These are phyloP conservation scores for Synergus itoensis DNA, from an alignment of 2,888 invertebrate species.

Conservation along the genomic window DNA sequence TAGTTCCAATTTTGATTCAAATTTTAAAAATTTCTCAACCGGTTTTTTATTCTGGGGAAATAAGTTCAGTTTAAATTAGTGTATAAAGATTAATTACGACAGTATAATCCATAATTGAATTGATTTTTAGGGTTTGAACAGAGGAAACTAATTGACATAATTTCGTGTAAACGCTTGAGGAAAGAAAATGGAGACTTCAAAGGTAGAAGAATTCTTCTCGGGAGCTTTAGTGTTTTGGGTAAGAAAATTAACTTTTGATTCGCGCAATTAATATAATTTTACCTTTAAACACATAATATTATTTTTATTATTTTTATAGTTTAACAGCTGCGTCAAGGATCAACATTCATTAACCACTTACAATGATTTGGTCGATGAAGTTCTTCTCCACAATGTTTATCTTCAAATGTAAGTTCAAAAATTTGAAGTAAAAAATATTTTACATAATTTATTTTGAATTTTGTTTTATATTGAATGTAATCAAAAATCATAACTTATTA, in stretches of 20 bases:
- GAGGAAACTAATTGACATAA: neutral
- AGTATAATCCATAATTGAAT: neutral
- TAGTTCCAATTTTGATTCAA: too few relatives aligned
- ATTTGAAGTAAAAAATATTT: neutral
- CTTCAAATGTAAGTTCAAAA: conserved; percentile 86
- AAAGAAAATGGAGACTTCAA: conserved; percentile 79
- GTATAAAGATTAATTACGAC: neutral
- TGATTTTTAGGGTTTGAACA: neutral
- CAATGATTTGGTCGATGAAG: conserved; percentile 90
- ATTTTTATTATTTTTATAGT: conserved; percentile 78
- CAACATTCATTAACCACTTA: conserved; percentile 87
- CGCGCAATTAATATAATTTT: neutral
- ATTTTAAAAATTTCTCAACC: too few relatives aligned
- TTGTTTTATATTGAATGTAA: neutral
- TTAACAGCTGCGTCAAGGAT: conserved; percentile 91
- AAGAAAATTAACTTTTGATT: conserved; percentile 75
- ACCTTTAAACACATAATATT: conserved; percentile 21
- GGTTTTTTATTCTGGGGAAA: too few relatives aligned
- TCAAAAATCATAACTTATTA: neutral
- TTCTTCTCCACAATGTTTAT: conserved; percentile 91
- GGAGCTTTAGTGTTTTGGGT: conserved; percentile 94
- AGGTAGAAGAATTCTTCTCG: conserved; percentile 90
- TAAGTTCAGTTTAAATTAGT: too few relatives aligned
- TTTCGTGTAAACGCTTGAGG: neutral
- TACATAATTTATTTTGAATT: neutral